phyloP scores from a whole-genome alignment of 2,113 vertebrate species.

The Platysternon megacephalum region DNA sequence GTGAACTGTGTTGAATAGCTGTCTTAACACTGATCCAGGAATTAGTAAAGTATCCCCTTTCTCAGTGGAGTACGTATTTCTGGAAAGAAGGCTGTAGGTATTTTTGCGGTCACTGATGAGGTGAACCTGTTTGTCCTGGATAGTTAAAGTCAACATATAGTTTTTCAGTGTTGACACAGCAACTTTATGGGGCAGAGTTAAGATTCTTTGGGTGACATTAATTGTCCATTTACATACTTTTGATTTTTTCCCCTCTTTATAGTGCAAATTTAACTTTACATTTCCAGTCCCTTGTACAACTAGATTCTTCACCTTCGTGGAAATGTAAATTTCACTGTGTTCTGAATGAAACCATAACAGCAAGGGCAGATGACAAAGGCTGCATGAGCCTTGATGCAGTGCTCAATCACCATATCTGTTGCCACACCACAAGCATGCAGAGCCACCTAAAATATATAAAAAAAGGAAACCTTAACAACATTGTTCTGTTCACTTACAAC shows the following conservation, averaged over 20 bases:
- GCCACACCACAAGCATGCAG: constrained; percentile 96
- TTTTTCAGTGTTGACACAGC: neutral
- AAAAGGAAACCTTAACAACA: neutral
- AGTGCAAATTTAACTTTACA: neutral
- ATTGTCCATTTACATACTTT: neutral
- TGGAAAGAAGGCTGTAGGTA: neutral
- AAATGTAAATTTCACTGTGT: constrained; percentile 92
- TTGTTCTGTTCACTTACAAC: neutral
- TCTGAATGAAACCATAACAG: constrained; percentile 98
- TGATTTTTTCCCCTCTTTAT: neutral
- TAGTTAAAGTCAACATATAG: neutral
- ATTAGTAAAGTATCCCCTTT: neutral
- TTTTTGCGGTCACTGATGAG: neutral
- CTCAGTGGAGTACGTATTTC: neutral
- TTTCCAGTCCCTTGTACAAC: neutral
- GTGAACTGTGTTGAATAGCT: neutral
- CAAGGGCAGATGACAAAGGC: constrained; percentile 94
- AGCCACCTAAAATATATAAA: constrained; percentile 84
- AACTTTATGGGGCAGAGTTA: neutral
- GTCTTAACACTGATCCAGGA: neutral
- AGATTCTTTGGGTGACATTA: neutral
- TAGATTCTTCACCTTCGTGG: constrained; percentile 87
- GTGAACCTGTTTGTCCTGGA: neutral
- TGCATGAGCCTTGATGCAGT: constrained; percentile 86
- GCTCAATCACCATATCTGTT: constrained; percentile 96